Base-by-base conservation (phyloP, 2,797 vertebrate genomes). In the Austrolebias charrua region DNA sequence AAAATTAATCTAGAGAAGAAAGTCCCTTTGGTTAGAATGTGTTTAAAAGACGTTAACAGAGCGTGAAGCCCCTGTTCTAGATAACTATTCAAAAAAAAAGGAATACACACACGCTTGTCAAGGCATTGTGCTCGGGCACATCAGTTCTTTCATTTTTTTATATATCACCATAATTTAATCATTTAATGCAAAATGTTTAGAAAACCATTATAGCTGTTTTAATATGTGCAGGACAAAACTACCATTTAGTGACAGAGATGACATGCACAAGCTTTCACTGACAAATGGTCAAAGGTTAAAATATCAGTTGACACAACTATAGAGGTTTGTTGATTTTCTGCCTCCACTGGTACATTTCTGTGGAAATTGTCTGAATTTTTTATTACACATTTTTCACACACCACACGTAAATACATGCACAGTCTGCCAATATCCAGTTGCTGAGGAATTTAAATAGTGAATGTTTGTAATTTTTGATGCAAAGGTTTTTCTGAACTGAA, bases 261-360 rank as follows among this genome's bases (percentile, higher is more conserved):
- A 14, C 15, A 66, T 24, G 14, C 49, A 46, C 54, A 67, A 54
- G 28, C 38, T 18, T 24, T 43, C 35, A 55, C 31, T 48, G 38
- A 33, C 61, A 54, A 33, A 54, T 8, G 1, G 13, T 49, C 40
- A 44, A 35, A 53, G n/a, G n/a, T n/a, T n/a, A n/a, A n/a, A n/a
- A 69, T 74, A 73, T 68, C 77, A 75, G 83, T 85, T 84, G 82
- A 69, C 69, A 35, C 66, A 88, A 71, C 66, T 61, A 49, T 75
- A 35, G 52, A 8, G 33, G 42, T 59, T n/a, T n/a, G n/a, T 83
- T 83, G 86, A 91, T 90, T 89, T 85, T 86, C 63, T 88, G 81
- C 71, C 69, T 76, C 55, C 54, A 60, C 54, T 80, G 66, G 77
- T 83, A 55, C 71, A 75, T 65, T 66, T 73, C 62, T 55, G 24